Conservation (phyloP, 2,113 vertebrate genomes). For the Leiothrix lutea region DNA sequence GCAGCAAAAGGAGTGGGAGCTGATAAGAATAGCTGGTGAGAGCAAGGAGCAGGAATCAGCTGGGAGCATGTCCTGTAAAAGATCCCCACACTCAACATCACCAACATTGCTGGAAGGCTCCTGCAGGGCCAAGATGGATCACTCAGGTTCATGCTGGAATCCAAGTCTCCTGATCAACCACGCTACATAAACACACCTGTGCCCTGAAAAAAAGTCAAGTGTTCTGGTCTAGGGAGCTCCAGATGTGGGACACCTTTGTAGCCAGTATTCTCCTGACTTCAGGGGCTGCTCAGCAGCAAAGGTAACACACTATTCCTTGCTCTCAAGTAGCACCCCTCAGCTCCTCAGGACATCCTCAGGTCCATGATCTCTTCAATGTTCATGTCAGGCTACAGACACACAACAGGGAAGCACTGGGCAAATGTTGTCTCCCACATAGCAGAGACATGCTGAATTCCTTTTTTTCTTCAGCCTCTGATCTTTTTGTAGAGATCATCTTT, state of each 20-base stretch:
- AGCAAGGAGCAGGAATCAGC: neutral
- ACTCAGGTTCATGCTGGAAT: neutral
- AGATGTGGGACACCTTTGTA: neutral
- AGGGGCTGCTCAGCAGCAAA: neutral
- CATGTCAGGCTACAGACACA: neutral
- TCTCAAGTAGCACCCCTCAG: neutral
- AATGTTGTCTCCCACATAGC: neutral
- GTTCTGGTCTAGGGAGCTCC: neutral
- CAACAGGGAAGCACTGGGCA: neutral
- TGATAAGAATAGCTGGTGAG: neutral
- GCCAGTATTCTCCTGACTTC: neutral
- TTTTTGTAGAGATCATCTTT: neutral
- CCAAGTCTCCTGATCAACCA: neutral
- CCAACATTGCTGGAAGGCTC: neutral
- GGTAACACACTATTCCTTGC: accelerated
- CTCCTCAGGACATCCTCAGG: neutral
- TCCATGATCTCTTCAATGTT: neutral
- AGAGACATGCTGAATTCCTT: neutral
- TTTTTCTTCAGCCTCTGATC: neutral
- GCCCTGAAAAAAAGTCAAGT: neutral
- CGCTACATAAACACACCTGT: neutral
- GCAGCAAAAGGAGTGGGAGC: neutral
- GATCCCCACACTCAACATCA: neutral
- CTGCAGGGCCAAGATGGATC: neutral
- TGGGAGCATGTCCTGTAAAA: neutral